Evolutionary conservation across 2,113 vertebrate genomes (phyloP), one percentile per base, ranked within the genome.

Genomic region (Ailurus styani): DNA sequence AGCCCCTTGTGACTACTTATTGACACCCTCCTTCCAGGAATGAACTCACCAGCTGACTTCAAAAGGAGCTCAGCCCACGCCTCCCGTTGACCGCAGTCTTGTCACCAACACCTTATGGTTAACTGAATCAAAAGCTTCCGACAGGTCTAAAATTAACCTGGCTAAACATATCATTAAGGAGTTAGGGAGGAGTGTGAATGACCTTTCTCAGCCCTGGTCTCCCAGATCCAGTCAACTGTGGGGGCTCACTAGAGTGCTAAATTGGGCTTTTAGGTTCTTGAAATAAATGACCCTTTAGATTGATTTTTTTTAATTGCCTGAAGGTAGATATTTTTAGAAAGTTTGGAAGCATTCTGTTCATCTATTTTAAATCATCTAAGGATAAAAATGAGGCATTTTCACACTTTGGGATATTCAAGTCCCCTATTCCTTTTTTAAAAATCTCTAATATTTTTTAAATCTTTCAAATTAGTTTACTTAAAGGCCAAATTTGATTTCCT

Each of bases 221-320:
- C 79, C 91, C 27, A 79, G 89, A 93, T 55, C 79, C 90, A 90
- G 90, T 96, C 95, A 97, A 95, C 92, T 96, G 92, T 95, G 79
- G 91, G 95, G 91, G 90, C 79, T 96, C 52, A 66, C 9, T 70
- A 87, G 55, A 78, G 62, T 75, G 47, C 94, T 96, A 95, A 98
- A 97, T 95, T 29, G 17, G 70, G 90, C 37, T 95, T 96, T 94
- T 66, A 98, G 87, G 34, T 96, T 88, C 96, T 97, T 90, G 96
- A 97, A 97, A 98, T 98, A 98, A 98, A 98, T 98, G 97, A 97
- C 95, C 97, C 98, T 96, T 98, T 97, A 97, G 96, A 92, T 91
- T 95, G 96, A 92, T 96, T 97, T 96, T 96, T 96, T 97, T 96
- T 96, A 55, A 97, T 97, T 97, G 97, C 96, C 94, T 86, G 75